Evolutionary conservation across 1,140 invertebrate genomes (phyloP).

Genomic region (Pygmarrhopalites habei): DNA sequence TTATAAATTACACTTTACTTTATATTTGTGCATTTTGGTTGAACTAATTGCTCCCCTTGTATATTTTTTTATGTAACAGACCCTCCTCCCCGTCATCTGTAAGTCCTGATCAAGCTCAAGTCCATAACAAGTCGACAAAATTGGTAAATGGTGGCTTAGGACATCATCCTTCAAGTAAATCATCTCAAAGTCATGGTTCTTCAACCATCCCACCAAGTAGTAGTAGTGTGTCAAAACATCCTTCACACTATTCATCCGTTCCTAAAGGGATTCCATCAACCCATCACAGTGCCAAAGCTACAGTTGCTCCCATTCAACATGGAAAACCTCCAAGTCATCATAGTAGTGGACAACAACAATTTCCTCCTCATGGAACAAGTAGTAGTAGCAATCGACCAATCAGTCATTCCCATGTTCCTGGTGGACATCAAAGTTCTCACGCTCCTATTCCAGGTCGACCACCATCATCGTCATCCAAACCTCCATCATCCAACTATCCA

Average conservation of each 20-base stretch:
- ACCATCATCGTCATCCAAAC: too few species aligned
- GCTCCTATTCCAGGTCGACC: too few species aligned
- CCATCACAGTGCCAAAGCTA: constrained; percentile 19
- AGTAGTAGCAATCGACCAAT: constrained; percentile 2
- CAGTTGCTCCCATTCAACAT: background rate
- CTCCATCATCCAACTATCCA: constrained; percentile 2
- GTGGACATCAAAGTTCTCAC: constrained; percentile 8
- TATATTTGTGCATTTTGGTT: background rate
- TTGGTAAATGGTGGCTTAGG: constrained; percentile 4
- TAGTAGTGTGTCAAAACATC: too few species aligned
- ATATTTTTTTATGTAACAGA: too few species aligned
- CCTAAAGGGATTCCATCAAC: constrained; percentile 5
- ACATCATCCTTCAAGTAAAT: background rate
- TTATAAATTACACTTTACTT: background rate
- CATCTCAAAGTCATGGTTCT: too few species aligned
- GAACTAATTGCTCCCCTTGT: background rate
- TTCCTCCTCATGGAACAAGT: background rate
- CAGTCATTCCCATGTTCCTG: constrained; percentile 11
- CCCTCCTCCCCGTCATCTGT: too few species aligned
- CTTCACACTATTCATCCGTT: constrained; percentile 2
- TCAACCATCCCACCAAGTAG: too few species aligned
- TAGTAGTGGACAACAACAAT: background rate
- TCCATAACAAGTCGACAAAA: background rate
- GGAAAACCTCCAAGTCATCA: background rate
- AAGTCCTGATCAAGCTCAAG: background rate